phyloP scores from a whole-genome alignment of 2,113 vertebrate genomes.

The Sinocyclocheilus rhinocerous region DNA sequence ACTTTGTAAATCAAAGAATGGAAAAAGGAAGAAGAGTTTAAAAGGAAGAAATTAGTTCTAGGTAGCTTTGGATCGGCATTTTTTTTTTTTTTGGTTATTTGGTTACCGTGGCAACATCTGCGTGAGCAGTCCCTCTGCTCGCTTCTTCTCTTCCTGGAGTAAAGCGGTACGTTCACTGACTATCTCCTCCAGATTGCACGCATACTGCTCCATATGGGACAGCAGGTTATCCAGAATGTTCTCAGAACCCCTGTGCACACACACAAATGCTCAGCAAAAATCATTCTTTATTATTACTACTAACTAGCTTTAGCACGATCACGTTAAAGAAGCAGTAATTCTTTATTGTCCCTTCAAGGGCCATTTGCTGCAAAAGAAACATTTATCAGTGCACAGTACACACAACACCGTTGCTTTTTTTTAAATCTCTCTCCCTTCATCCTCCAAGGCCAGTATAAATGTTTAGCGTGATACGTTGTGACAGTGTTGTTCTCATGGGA shows the following conservation, averaged over 20 bases:
- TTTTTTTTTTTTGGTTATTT: neutral
- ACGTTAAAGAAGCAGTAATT: neutral
- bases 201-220: constrained; percentile 83
- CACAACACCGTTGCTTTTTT: neutral
- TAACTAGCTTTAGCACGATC: neutral
- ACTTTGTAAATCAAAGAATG: neutral
- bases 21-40: neutral
- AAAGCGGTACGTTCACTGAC: constrained; percentile 84
- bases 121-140: constrained; percentile 82
- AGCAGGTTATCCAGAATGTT: constrained; percentile 85
- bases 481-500: constrained; percentile 41
- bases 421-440: neutral
- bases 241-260: constrained; percentile 63
- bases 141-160: constrained; percentile 84
- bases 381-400: neutral
- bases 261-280: neutral
- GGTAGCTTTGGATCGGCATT: neutral
- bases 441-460: constrained; percentile 38
- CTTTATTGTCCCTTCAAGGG: neutral
- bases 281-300: neutral
- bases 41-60: neutral
- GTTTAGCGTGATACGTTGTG: constrained; percentile 13
- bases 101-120: constrained; percentile 86
- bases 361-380: neutral
- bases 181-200: constrained; percentile 84